Base-by-base conservation (phyloP, 1,140 invertebrate genomes). In the Lepeophtheirus salmonis region DNA sequence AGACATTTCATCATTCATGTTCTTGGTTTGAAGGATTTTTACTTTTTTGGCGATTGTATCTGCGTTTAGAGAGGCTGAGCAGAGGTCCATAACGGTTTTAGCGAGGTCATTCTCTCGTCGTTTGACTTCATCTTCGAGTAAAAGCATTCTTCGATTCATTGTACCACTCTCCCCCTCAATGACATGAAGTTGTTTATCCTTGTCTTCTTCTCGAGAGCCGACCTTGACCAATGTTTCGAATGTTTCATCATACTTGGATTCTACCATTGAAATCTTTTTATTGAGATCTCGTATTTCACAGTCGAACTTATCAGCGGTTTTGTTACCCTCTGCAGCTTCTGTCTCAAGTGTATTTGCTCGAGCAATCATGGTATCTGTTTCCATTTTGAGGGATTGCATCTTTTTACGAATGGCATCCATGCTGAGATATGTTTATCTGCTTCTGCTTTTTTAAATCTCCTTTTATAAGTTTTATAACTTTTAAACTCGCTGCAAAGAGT, bases 101-200 rank as follows among this genome's bases (percentile, higher is more conserved):
- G 59, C 25, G 12, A 54, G 18, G 18, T 61, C 50, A n/a, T 17
- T 50, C 50, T 61, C 59, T 18, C 17, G 22, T 50, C 55, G 55
- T 18, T 61, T 20, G 12, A 55, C 18, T 20, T 61, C 59, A 16
- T 61, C 59, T 50, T 61, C 50, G 14, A 61, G 51, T 2, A 61
- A 50, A 25, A 54, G 17, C 18, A 61, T 25, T 18, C 50, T 53
- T 24, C 59, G 48, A 20, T 61, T 52, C 48, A 61, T 20, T 14
- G 59, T 48, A 20, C 50, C 41, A 12, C 54, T 61, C 25, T 61
- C 59, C n/a, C 59, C 59, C 25, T 61, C 59, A 25, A 48, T 48
- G 14, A 61, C 16, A 13, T 41, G 30, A 10, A 41, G 30, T n/a
- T 41, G 30, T n/a, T 41, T 41, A 41, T 41, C 30, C 30, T 41